These are phyloP conservation scores for Craterocephalus amniculus DNA, from an alignment of 2,797 vertebrate species.

Conservation along the genomic window DNA sequence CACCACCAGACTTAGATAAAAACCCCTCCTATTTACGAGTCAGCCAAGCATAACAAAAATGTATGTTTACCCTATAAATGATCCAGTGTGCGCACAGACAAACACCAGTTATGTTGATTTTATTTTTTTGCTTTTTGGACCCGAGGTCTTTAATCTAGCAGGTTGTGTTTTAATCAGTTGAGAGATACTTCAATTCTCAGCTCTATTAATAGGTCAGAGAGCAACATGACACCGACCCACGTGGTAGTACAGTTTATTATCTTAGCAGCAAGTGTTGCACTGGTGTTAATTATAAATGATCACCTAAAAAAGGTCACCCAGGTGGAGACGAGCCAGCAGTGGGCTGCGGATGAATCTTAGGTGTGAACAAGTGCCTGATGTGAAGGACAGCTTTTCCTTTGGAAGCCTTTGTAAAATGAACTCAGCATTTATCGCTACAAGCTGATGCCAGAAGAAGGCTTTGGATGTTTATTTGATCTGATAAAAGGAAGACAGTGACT, in stretches of 20 bases:
- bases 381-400: slow-evolving; percentile 27
- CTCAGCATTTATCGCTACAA: slow-evolving; percentile 10
- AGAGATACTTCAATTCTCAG: slow-evolving; percentile 60
- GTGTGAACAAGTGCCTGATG: slow-evolving; percentile 28
- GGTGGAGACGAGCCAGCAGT: slow-evolving; percentile 24
- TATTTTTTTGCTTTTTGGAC: slow-evolving; percentile 37
- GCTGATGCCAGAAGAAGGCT: slow-evolving; percentile 16
- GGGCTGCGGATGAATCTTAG: slow-evolving; percentile 13
- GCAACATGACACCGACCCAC: slow-evolving; percentile 22
- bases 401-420: slow-evolving; percentile 15
- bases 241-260: slow-evolving; percentile 45
- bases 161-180: slow-evolving; percentile 58
- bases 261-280: slow-evolving; percentile 31
- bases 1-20: slow-evolving; percentile 21
- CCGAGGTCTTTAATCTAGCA: slow-evolving; percentile 34
- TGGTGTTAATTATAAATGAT: slow-evolving; percentile 57
- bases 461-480: slow-evolving; percentile 34
- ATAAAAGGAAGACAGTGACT: slow-evolving; percentile 19
- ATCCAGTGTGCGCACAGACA: slow-evolving; percentile 3
- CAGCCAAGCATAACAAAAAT: not conserved
- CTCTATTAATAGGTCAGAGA: slow-evolving; percentile 64
- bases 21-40: slow-evolving; percentile 7
- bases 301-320: slow-evolving; percentile 59
- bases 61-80: slow-evolving; percentile 9
- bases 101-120: not conserved